These are phyloP conservation scores for Ridgeia piscesae DNA, from an alignment of 1,140 invertebrate species.

Conservation along the genomic window DNA sequence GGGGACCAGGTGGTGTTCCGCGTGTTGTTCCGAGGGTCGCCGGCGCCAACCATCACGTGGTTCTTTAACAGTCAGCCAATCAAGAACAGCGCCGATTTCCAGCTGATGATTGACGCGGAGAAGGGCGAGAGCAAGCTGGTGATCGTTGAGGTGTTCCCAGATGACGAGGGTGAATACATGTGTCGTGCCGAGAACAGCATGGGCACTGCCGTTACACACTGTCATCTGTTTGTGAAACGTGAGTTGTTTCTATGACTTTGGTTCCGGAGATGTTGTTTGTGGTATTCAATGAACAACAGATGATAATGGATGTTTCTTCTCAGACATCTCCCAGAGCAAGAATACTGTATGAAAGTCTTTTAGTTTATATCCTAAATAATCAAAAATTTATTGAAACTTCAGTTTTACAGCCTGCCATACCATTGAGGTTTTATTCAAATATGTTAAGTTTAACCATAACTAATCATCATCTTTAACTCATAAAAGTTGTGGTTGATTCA, in stretches of 20 bases:
- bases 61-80: slow-evolving; percentile 51
- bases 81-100: slow-evolving; percentile 47
- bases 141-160: slow-evolving; percentile 90
- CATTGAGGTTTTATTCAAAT: not conserved
- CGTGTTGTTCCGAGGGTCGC: slow-evolving; percentile 45
- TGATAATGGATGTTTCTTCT: not conserved
- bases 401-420: not conserved
- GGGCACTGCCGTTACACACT: slow-evolving; percentile 63
- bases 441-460: not conserved
- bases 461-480: not conserved
- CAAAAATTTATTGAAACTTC: no score
- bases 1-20: slow-evolving; percentile 46
- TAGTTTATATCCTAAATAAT: not conserved
- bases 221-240: slow-evolving; percentile 31
- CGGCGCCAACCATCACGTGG: slow-evolving; percentile 54
- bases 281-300: not conserved
- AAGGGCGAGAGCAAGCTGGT: slow-evolving; percentile 61
- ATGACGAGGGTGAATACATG: slow-evolving; percentile 85
- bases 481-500: no score
- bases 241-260: not conserved
- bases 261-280: not conserved
- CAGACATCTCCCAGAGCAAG: not conserved
- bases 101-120: slow-evolving; percentile 46
- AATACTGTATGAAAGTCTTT: not conserved
- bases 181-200: slow-evolving; percentile 89